Evolutionary conservation across 1,140 invertebrate genomes (phyloP).

Genomic region (Zaprionus ghesquierei): DNA sequence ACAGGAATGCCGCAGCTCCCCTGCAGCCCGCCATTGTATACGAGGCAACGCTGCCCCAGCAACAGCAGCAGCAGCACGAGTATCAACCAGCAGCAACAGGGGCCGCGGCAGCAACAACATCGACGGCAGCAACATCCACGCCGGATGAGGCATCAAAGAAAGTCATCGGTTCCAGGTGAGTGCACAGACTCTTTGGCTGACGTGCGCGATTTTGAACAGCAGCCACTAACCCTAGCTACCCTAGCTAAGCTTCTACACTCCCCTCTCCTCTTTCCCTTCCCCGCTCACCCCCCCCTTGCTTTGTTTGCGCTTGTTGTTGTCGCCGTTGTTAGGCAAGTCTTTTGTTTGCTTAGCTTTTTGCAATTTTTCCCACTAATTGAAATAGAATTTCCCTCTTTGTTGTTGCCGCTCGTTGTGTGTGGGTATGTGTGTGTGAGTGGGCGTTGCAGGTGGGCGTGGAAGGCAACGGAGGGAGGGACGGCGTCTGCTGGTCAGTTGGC

Average conservation of each 20-base stretch:
- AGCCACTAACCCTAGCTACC: neutral
- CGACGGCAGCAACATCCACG: slow-evolving; percentile 9
- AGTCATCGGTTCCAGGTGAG: slow-evolving; percentile 82
- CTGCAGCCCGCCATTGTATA: slow-evolving; percentile 70
- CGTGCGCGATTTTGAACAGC: slow-evolving; percentile 35
- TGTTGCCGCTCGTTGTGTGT: slow-evolving; percentile 42
- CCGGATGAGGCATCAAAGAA: slow-evolving; percentile 67
- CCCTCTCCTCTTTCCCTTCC: neutral
- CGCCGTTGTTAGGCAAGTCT: slow-evolving; percentile 57
- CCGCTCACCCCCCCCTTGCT: neutral
- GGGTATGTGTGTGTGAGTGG: slow-evolving; percentile 5
- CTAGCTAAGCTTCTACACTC: too few species aligned
- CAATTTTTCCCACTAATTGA: slow-evolving; percentile 80
- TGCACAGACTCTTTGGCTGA: slow-evolving; percentile 44
- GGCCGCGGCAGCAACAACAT: neutral
- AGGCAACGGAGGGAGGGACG: too few species aligned
- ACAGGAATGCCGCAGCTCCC: slow-evolving; percentile 26
- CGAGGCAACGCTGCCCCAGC: slow-evolving; percentile 56
- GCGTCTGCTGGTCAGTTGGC: slow-evolving; percentile 42
- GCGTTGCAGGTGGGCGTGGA: neutral
- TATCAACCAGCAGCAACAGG: neutral
- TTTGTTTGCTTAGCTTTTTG: slow-evolving; percentile 76
- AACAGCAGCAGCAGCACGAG: slow-evolving; percentile 17
- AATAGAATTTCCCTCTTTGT: slow-evolving; percentile 74
- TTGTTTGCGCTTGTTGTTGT: slow-evolving; percentile 51